Evolutionary conservation across 2,888 invertebrate species (phyloP).

Genomic region (Dryomyza anilis): DNA sequence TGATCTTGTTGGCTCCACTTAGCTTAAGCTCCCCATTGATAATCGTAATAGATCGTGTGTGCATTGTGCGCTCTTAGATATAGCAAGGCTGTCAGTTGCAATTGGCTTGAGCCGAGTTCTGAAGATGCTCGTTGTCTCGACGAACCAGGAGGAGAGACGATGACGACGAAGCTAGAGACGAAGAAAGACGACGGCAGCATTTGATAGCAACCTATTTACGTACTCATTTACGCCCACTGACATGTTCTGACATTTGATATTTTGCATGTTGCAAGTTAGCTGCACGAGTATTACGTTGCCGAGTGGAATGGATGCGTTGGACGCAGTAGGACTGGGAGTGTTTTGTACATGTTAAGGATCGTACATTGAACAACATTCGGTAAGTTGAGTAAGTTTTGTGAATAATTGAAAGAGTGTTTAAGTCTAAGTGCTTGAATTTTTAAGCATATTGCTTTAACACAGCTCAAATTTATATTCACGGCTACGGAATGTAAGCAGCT

Average conservation of each 20-base stretch:
- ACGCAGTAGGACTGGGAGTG: too few species aligned
- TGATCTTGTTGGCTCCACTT: constrained; percentile 17
- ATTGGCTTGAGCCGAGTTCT: not conserved
- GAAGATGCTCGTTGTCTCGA: not conserved
- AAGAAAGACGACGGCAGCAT: not conserved
- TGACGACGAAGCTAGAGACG: not conserved
- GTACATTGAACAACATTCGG: too few species aligned
- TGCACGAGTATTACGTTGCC: not conserved
- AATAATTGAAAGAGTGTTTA: too few species aligned
- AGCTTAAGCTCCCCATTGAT: constrained; percentile 8
- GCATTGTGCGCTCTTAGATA: not conserved
- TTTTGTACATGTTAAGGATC: not conserved
- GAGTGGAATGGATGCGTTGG: not conserved
- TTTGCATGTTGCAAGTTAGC: constrained; percentile 12
- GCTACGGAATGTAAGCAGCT: too few species aligned
- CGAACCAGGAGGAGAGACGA: not conserved
- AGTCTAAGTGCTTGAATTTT: too few species aligned
- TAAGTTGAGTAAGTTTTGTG: too few species aligned
- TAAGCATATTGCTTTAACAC: too few species aligned
- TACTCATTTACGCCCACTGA: constrained; percentile 20
- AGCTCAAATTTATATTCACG: too few species aligned
- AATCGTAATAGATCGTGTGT: constrained; percentile 9
- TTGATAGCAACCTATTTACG: constrained; percentile 1
- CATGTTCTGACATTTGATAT: constrained; percentile 16
- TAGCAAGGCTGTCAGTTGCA: not conserved